phyloP scores from a whole-genome alignment of 2,113 vertebrate genomes.

The Carlito syrichta region DNA sequence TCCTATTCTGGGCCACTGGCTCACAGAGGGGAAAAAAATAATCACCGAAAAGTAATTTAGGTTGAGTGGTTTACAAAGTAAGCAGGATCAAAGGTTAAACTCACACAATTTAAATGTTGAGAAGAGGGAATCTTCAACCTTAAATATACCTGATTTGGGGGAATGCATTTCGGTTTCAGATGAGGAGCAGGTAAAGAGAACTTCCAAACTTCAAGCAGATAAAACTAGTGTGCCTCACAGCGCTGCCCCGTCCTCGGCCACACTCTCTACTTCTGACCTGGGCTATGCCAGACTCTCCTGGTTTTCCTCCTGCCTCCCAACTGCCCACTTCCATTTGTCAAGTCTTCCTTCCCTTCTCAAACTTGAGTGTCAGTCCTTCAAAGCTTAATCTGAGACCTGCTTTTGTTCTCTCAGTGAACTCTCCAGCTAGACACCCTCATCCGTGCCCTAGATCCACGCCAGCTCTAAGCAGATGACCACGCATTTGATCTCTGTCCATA shows the following conservation, averaged over 20 bases:
- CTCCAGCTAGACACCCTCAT: neutral
- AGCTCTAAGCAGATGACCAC: neutral
- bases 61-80: constrained; percentile 27
- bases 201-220: neutral
- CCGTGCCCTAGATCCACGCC: fast-evolving
- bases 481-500: neutral
- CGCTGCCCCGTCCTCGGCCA: fast-evolving
- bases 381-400: too few species aligned
- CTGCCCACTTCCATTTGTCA: neutral
- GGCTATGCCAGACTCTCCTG: too few species aligned
- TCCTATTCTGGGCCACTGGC: constrained; percentile 18
- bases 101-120: constrained; percentile 6
- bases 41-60: constrained; percentile 30
- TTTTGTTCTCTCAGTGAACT: neutral
- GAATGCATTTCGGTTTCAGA: neutral
- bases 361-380: neutral
- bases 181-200: neutral
- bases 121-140: neutral
- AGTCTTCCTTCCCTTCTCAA: neutral
- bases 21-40: neutral
- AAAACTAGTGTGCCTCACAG: neutral
- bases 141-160: neutral
- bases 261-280: neutral
- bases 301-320: neutral
- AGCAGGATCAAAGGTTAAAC: constrained; percentile 47